Evolutionary conservation across 2,888 invertebrate genomes (phyloP).

Genomic region (Hetaerina titia): DNA sequence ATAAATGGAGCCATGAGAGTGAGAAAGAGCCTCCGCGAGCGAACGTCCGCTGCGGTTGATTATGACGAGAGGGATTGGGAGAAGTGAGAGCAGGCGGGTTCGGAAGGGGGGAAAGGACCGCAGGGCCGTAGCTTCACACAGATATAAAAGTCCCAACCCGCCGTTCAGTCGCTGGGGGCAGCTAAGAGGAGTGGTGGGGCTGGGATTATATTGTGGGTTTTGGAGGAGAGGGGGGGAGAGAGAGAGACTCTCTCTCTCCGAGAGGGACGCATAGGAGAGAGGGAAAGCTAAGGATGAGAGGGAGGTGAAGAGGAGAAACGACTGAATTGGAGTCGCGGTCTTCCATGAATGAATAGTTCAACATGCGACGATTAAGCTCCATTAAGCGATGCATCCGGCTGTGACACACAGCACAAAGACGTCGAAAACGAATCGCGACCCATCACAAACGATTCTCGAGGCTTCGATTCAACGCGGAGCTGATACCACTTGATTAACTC

Average conservation of each 20-base stretch:
- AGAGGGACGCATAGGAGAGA: background rate
- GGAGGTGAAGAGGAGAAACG: background rate
- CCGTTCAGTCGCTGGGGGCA: too few relatives aligned
- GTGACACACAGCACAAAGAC: too few relatives aligned
- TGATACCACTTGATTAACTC: too few relatives aligned
- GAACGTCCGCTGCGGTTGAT: background rate
- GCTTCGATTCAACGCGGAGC: too few relatives aligned
- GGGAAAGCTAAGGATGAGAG: background rate
- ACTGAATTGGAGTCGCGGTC: background rate
- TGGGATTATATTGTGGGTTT: too few relatives aligned
- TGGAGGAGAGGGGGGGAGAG: too few relatives aligned
- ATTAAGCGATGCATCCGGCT: too few relatives aligned
- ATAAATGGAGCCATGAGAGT: background rate
- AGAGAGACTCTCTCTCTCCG: background rate
- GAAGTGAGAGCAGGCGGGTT: background rate
- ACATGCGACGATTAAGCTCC: background rate
- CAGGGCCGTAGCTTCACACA: too few relatives aligned
- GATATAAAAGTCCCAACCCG: too few relatives aligned
- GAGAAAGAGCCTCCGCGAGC: background rate
- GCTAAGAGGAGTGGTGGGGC: too few relatives aligned
- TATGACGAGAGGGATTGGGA: background rate
- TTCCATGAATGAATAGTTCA: background rate
- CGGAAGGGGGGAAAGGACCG: background rate
- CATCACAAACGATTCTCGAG: too few relatives aligned
- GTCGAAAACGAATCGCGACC: too few relatives aligned